Conservation (phyloP, 2,888 invertebrate species). For the Drosophila colorata region DNA sequence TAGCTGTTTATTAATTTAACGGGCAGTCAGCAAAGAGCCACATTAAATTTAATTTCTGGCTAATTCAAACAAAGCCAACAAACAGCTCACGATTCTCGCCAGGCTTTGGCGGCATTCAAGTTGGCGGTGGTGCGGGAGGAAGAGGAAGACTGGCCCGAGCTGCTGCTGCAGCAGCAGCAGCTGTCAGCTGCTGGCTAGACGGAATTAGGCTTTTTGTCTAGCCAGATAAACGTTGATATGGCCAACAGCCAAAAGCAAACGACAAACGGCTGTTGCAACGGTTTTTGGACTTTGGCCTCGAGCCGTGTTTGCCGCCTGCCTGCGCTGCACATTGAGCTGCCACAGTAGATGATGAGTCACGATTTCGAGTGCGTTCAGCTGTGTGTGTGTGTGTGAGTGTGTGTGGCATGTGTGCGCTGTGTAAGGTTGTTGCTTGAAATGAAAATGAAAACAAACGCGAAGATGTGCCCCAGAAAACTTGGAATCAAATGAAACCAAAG, state of each 20-base stretch:
- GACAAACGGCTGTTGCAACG: slow-evolving; percentile 65
- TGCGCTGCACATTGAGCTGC: slow-evolving; percentile 52
- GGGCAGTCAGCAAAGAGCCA: slow-evolving; percentile 27
- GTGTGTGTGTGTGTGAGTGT: slow-evolving; percentile 3
- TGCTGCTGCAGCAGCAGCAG: slow-evolving; percentile 33
- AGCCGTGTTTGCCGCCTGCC: slow-evolving; percentile 30
- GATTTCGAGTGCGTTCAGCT: slow-evolving; percentile 39
- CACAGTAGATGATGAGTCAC: slow-evolving; percentile 60
- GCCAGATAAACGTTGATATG: slow-evolving; percentile 65
- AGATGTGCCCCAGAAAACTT: background rate
- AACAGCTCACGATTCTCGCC: slow-evolving; percentile 19
- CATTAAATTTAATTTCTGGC: slow-evolving; percentile 74
- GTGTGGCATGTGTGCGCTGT: slow-evolving; percentile 26
- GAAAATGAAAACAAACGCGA: slow-evolving; percentile 22
- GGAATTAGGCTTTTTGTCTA: slow-evolving; percentile 76
- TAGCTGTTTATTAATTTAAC: slow-evolving; percentile 74
- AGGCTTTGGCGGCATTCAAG: background rate
- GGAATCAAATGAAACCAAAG: background rate
- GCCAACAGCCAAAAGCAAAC: slow-evolving; percentile 16
- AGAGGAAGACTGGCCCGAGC: slow-evolving; percentile 12
- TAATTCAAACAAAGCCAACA: slow-evolving; percentile 53
- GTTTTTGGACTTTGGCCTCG: slow-evolving; percentile 72
- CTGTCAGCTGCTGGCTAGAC: slow-evolving; percentile 74
- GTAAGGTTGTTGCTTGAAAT: slow-evolving; percentile 43
- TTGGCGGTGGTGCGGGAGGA: background rate